Evolutionary conservation across 2,888 invertebrate species (phyloP).

Genomic region (Anticlea derivata): DNA sequence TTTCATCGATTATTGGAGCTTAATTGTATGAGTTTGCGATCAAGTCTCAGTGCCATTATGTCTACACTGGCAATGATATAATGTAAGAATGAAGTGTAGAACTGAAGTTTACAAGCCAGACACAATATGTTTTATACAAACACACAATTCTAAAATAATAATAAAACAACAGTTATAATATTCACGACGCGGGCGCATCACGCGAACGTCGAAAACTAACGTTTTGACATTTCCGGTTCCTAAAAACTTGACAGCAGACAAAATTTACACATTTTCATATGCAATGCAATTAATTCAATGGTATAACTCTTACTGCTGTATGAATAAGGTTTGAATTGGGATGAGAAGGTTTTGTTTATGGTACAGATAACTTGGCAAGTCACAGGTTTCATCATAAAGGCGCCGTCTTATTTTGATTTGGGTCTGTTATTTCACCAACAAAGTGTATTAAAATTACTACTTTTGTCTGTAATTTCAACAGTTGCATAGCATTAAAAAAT

Average conservation of each 20-base stretch:
- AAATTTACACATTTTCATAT: slow-evolving; percentile 34
- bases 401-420: slow-evolving; percentile 64
- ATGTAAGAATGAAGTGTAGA: no score
- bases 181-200: slow-evolving; percentile 50
- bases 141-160: slow-evolving; percentile 29
- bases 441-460: slow-evolving; percentile 42
- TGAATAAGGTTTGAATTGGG: slow-evolving; percentile 28
- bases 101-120: no score
- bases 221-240: slow-evolving; percentile 72
- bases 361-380: slow-evolving; percentile 35
- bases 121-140: slow-evolving; percentile 25
- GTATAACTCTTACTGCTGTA: slow-evolving; percentile 24
- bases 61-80: no score
- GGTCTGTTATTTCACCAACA: slow-evolving; percentile 57
- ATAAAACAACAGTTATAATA: slow-evolving; percentile 46
- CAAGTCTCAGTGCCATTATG: no score
- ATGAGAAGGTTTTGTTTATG: slow-evolving; percentile 5
- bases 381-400: slow-evolving; percentile 50
- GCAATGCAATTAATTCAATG: neutral
- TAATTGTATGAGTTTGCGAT: no score
- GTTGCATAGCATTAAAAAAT: slow-evolving; percentile 11
- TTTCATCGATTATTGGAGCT: no score
- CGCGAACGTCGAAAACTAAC: slow-evolving; percentile 65
- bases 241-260: slow-evolving; percentile 58
- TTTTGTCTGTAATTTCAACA: slow-evolving; percentile 29